Evolutionary conservation across 2,888 invertebrate species (phyloP).

Genomic region (Melangyna quadrimaculata): DNA sequence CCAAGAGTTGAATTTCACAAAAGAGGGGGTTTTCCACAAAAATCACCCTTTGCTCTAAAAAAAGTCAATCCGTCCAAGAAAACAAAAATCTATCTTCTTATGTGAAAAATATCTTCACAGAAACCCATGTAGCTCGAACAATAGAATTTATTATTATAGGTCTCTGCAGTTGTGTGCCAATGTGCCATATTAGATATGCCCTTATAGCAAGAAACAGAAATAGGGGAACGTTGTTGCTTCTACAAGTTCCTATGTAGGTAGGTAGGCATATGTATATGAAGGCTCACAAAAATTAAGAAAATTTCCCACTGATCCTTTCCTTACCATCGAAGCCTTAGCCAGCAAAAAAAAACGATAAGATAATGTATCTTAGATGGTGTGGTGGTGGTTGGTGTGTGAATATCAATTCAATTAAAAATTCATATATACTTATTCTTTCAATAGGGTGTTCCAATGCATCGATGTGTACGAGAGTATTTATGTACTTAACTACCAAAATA

Average conservation of each 20-base stretch:
- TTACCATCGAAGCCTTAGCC: conserved; percentile 7
- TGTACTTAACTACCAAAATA: conserved; percentile 2
- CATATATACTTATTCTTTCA: conserved; percentile 5
- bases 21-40: not conserved
- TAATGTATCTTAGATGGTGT: conserved; percentile 49
- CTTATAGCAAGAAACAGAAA: not conserved
- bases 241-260: not conserved
- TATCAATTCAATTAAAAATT: conserved; percentile 59
- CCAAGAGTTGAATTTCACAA: not conserved
- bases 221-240: conserved; percentile 2
- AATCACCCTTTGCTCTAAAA: conserved; percentile 15
- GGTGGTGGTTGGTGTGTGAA: conserved; percentile 9
- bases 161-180: too few relatives aligned
- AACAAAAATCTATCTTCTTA: conserved; percentile 17
- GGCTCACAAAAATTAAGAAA: not conserved
- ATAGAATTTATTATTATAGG: conserved; percentile 29
- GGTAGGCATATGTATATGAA: too few relatives aligned
- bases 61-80: conserved; percentile 19
- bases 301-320: conserved; percentile 62
- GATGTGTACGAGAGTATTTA: conserved; percentile 3
- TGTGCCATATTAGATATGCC: conserved; percentile 7
- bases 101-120: conserved; percentile 37
- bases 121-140: conserved; percentile 25
- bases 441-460: conserved; percentile 52
- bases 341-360: conserved; percentile 58